Evolutionary conservation across 2,113 vertebrate species (phyloP), one percentile per base, ranked within the genome.

Genomic region (Lonchura striata): DNA sequence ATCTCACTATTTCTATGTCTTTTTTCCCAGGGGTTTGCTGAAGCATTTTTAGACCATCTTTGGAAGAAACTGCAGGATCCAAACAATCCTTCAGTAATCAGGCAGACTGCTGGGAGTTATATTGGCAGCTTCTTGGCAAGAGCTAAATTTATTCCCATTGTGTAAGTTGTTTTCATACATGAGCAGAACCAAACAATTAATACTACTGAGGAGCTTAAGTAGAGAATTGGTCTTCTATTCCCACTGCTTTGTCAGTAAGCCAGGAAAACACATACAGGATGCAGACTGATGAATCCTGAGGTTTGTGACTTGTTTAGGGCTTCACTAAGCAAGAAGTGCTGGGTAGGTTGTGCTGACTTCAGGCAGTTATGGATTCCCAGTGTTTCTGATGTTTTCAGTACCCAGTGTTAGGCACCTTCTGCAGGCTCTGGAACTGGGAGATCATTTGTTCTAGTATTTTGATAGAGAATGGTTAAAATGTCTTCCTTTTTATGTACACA

Each of bases 41-140:
- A 99, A 95, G 99, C 99, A 44, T 99, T 99, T 97, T 96, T 99
- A 97, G 99, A 99, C 75, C 99, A 99, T 97, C 98, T 99, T 79
- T 99, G 99, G 99, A 99, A 98, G 95, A 98, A 98, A 78, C 78
- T 99, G 21, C 99, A 99, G 88, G 98, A 97, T 95, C 99, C 98
- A 8, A 98, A 99, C 92, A 98, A 98, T 88, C 98, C 99, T 22
- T 97, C 98, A 1, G 97, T 99, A 50, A 98, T 99, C 56, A 98
- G 99, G 24, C 99, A 99, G 96, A 97, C 99, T 19, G 98, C 99
- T 28, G 99, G 98, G 8, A 98, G 98, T 66, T 99, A 99, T 18
- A 98, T 99, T 91, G 99, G 99, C 61, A 99, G 99, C 97, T 98
- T 99, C 93, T 98, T 99, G 95, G 98, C 99, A 69, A 98, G 99